Base-by-base conservation (phyloP, 2,797 vertebrate species). In the Setipinna tenuifilis region DNA sequence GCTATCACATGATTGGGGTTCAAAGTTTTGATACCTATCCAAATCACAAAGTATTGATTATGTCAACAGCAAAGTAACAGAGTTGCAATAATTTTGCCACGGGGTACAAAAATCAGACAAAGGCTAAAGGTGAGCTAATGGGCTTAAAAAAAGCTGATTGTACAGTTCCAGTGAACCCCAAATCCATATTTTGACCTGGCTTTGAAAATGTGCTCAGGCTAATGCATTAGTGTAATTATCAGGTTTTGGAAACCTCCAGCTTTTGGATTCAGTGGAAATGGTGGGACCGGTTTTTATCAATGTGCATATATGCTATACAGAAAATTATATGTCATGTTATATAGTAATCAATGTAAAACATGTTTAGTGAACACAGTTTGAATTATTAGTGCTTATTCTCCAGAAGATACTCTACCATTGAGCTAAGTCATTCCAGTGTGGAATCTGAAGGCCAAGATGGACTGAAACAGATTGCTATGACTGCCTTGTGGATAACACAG, bases 11-110 rank as follows among this genome's bases (percentile, higher is more conserved):
- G 71, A 44, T 44, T 78, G 71, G 7, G 35, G 31, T 78, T 11
- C 35, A 44, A 44, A 19, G 71, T 35, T 78, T 35, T 44, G 71
- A 78, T 78, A 17, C 16, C 7, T 17, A 78, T 78, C 68, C 31
- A 14, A 14, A 75, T 75, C 68, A 41, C 50, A 35, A 44, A 78
- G 71, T 44, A 78, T 44, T n/a, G 35, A 78, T 44, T n/a, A 14
- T 21, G 71, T 44, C 71, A 78, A 78, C 71, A 78, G 35, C 31
- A 41, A 19, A 75, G 68, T 35, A 19, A 75, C 28, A 71, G 65
- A 75, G 17, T 9, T 35, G 14, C 28, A 75, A 31, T 75, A 75
- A 35, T 75, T 41, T 35, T 75, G 68, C 14, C 28, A 3, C 12
- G 35, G 28, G 68, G 23, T 35, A 75, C 28, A 35, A 35, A 25